Conservation (phyloP, 2,113 vertebrate genomes). For the Melanerpes formicivorus region DNA sequence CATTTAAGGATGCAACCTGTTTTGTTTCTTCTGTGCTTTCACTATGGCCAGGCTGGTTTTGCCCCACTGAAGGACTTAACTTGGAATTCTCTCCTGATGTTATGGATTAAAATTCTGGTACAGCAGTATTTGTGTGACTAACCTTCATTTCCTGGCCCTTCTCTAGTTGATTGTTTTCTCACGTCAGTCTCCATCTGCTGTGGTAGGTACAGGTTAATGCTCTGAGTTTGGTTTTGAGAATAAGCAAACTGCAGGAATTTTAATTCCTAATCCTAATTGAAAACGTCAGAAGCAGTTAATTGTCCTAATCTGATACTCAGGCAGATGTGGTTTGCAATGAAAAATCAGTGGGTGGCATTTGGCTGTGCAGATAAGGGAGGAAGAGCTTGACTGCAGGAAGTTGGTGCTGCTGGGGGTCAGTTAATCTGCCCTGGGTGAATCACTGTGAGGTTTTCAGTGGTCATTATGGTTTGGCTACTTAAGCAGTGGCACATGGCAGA, state of each 20-base stretch:
- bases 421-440: not conserved
- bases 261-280: not conserved
- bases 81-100: not conserved
- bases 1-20: not conserved
- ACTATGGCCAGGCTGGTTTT: not conserved
- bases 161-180: rapidly evolving
- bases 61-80: not conserved
- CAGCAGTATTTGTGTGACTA: not conserved
- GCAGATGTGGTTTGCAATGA: not conserved
- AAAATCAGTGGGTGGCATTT: not conserved
- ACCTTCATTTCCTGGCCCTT: not conserved
- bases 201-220: not conserved
- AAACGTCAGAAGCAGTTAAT: not conserved
- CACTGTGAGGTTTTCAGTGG: not conserved
- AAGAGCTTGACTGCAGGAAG: not conserved
- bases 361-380: not conserved
- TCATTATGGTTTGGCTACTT: not conserved
- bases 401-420: not conserved
- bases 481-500: not conserved
- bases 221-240: not conserved
- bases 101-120: not conserved
- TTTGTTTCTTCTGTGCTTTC: rapidly evolving
- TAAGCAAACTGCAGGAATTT: not conserved
- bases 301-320: not conserved
- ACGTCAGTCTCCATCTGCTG: rapidly evolving